Base-by-base conservation (phyloP, 2,888 invertebrate species). In the Andrena minutula region DNA sequence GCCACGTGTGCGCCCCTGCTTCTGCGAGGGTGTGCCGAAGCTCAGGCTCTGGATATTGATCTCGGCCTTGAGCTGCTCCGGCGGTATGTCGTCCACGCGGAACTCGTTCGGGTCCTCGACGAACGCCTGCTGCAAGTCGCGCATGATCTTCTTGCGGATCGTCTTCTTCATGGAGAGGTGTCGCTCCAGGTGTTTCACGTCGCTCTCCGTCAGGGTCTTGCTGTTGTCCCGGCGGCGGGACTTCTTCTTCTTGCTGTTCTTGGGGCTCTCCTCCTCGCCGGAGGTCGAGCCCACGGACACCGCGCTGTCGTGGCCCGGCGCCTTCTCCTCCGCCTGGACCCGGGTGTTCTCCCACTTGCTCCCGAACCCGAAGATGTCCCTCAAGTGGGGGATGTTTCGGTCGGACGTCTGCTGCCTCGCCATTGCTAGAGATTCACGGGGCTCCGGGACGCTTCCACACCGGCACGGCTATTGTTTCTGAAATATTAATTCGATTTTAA, bases 161-260 rank as follows among this genome's bases (percentile, higher is more conserved):
- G 97, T 97, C 93, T 97, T 97, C 95, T 97, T 97, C 97, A 97
- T 97, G 92, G 97, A 97, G 90, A 97, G 95, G 93, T 97, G 97
- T 88, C 97, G 95, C 92, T 97, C 97, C 58, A 97, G 94, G 26
- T 97, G 97, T 90, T 96, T 96, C 60, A 96, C 96, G 92, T 96
- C 96, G 69, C 95, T 96, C 90, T 96, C 96, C 16, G 95, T 95
- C 88, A 96, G 95, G 2, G 96, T 95, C 92, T 96, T 96, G 94
- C 95, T 96, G 92, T 97, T 96, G 86, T 97, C 96, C 90, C 96
- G 96, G 90, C 96, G 95, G 90, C 95, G 95, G 2, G 93, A 94
- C 88, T 95, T 95, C 91, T 95, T 95, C 92, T 95, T 96, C 90
- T 95, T 95, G 86, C 94, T 94, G 91, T 95, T 95, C 90, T 95